Evolutionary conservation across 2,113 vertebrate species (phyloP), one percentile per base, ranked within the genome.

Genomic region (Datnioides undecimradiatus): DNA sequence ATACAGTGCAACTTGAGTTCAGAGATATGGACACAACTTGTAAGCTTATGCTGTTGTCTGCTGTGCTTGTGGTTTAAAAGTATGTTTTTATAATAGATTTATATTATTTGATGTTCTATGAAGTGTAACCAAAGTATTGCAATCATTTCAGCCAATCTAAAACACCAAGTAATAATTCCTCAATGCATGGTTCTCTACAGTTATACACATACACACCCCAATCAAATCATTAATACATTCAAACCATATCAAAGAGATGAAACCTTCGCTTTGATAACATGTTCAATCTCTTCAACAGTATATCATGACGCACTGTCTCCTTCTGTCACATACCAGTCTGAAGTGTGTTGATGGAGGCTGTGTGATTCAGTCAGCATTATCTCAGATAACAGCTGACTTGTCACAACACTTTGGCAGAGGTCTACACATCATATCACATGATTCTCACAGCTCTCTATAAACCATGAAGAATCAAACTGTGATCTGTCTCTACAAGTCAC

Each of bases 341-440:
- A 5, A 17, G 19, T 49, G 33, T 46, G 46, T 36, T 67, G 45
- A 25, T 49, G 64, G 21, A 49, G 21, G 21, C 11, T 67, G 46
- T 68, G 65, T 38, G 48, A 68, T 27, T 38, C n/a, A 38, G 65
- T 36, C 21, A 40, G 16, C 48, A 21, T 38, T 4, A 52, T 40
- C 45, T 66, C 7, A 21, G 33, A 29, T 21, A 68, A 51, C 46
- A 67, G 46, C n/a, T 51, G 65, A 68, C 38, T 21, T 40, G 65
- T 38, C 23, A 10, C 46, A 38, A 25, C 64, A 38, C 33, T 52
- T 14, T 10, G 23, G 6, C 34, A 29, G 23, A 9, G 2, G 5
- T 29, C 25, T 40, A 16, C 23, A 5, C 23, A 1, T 19, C 48
- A 38, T 2, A 0, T 52, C 23, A 38, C 4, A 6, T 29, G 34